A percentile compares a stretch with the other conserved stretches of the same genome.
Evolutionary conservation across 53 echinoderm and acorn worm species (phyloP).

Genomic region (Paracentrotus lividus): DNA sequence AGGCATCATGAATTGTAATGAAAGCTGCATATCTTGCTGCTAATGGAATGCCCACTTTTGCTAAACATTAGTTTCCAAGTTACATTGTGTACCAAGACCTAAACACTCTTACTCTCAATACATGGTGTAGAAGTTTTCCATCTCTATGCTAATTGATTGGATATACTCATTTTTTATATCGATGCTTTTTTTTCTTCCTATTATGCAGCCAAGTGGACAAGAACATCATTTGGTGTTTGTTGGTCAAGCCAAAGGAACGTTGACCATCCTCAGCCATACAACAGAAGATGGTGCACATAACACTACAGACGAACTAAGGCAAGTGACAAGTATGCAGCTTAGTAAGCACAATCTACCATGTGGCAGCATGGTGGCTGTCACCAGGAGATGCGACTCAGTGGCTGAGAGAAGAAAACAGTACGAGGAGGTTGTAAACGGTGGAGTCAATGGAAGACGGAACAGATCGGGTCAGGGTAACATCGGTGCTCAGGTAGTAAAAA

Average conservation of each 20-base stretch:
- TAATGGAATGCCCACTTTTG: too few species aligned
- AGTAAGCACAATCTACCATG: slow-evolving; percentile 34
- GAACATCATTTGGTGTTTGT: slow-evolving; percentile 69
- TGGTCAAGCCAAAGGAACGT: slow-evolving; percentile 73
- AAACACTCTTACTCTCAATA: too few species aligned
- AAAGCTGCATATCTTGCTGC: too few species aligned
- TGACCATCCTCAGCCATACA: slow-evolving; percentile 74
- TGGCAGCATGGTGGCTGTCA: slow-evolving; percentile 29
- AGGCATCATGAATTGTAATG: too few species aligned
- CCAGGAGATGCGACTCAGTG: slow-evolving; percentile 27
- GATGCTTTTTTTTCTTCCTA: background rate
- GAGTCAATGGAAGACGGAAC: background rate
- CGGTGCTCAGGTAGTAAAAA: background rate
- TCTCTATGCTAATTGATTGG: too few species aligned
- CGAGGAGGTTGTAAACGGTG: slow-evolving; percentile 11
- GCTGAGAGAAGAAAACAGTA: slow-evolving; percentile 56
- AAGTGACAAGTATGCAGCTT: slow-evolving; percentile 30
- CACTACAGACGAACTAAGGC: background rate
- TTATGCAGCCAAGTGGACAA: slow-evolving; percentile 34
- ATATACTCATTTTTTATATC: too few species aligned
- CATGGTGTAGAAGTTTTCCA: too few species aligned
- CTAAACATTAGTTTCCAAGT: too few species aligned
- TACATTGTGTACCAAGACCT: too few species aligned
- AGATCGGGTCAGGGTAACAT: background rate
- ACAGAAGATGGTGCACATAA: slow-evolving; percentile 18